phyloP scores from a whole-genome alignment of 1,140 invertebrate species.

The Alviniconcha marisindica region DNA sequence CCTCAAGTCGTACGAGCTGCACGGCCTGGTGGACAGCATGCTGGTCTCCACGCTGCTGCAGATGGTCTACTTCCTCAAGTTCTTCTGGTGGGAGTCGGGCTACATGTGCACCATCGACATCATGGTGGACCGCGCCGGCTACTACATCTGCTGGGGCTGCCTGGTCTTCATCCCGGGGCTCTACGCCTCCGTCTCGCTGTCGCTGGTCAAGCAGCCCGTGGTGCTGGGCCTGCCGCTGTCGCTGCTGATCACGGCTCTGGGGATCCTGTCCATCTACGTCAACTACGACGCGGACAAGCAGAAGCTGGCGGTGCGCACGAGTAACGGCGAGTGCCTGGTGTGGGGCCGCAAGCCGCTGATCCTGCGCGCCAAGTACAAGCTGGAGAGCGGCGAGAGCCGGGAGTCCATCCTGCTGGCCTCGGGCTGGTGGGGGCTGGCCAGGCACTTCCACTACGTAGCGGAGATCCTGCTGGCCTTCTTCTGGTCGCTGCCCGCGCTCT shows the following conservation, averaged over 20 bases:
- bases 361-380: constrained; percentile 75
- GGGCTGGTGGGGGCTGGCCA: constrained; percentile 81
- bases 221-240: constrained; percentile 65
- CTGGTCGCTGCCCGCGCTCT: constrained; percentile 78
- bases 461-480: constrained; percentile 78
- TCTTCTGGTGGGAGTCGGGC: constrained; percentile 82
- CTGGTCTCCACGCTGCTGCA: constrained; percentile 77
- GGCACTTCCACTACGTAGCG: constrained; percentile 82
- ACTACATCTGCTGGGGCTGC: constrained; percentile 81
- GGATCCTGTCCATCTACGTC: constrained; percentile 74
- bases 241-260: constrained; percentile 73
- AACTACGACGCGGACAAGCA: constrained; percentile 79
- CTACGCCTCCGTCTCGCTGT: constrained; percentile 79
- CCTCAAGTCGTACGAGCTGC: constrained; percentile 75
- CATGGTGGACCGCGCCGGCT: constrained; percentile 80
- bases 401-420: constrained; percentile 77
- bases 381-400: constrained; percentile 67
- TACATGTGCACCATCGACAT: constrained; percentile 83
- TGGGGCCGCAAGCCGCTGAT: constrained; percentile 78
- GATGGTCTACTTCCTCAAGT: constrained; percentile 80
- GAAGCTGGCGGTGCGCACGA: constrained; percentile 77
- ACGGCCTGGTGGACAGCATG: constrained; percentile 76
- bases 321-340: constrained; percentile 76
- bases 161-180: constrained; percentile 79
- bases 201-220: constrained; percentile 77